Base-by-base conservation (phyloP, 2,113 vertebrate genomes). In the Neodon shergylaensis region DNA sequence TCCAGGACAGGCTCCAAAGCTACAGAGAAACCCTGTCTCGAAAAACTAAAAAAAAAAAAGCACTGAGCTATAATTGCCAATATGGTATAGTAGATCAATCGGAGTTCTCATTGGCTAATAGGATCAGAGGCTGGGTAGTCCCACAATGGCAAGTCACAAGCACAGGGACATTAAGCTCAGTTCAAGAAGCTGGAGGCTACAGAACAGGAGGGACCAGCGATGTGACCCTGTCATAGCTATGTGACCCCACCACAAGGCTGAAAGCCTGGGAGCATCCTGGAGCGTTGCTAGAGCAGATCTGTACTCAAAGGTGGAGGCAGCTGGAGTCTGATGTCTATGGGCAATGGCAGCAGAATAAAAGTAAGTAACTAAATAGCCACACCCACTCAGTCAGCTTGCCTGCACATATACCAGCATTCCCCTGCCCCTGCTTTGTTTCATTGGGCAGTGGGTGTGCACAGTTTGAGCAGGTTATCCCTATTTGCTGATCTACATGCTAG, bases 1-100 rank as follows among this genome's bases (percentile, higher is more conserved):
- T n/a, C n/a, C n/a, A n/a, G n/a, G n/a, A n/a, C n/a, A n/a, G n/a
- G n/a, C n/a, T n/a, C n/a, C n/a, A n/a, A n/a, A n/a, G n/a, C n/a
- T n/a, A n/a, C n/a, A n/a, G n/a, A n/a, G n/a, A n/a, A n/a, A n/a
- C n/a, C n/a, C n/a, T n/a, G n/a, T n/a, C n/a, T n/a, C n/a, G n/a
- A n/a, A n/a, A n/a, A n/a, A n/a, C n/a, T n/a, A n/a, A n/a, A n/a
- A n/a, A n/a, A n/a, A n/a, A 10, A 31, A 42, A 11, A 86, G 74
- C 63, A 82, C 17, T 13, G 31, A 22, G 49, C 12, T 31, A 7
- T 93, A 42, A 44, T 42, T 22, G 17, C 28, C 52, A 36, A 70
- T 65, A 26, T 0, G 4, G 33, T 13, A 11, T 3, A 7, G 24
- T 26, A 5, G 19, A 24, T 13, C 10, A 63, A 4, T 36, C 31